Evolutionary conservation across 2,888 invertebrate genomes (phyloP).

Genomic region (Mythimna ferrago): DNA sequence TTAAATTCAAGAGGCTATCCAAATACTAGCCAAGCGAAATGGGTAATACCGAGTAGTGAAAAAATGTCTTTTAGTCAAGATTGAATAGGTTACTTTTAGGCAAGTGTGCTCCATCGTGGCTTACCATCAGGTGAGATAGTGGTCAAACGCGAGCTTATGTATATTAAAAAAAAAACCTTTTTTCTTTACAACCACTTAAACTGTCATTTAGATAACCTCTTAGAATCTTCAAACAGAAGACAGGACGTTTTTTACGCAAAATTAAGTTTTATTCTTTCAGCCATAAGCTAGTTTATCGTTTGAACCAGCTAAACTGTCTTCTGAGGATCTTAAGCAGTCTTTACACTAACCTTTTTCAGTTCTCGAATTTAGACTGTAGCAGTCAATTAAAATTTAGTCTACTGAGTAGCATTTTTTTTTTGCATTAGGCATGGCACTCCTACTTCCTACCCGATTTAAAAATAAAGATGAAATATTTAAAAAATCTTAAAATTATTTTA

Average conservation of each 20-base stretch:
- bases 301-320: background rate
- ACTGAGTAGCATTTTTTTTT: background rate
- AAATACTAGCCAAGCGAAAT: background rate
- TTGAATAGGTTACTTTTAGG: no score
- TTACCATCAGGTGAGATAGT: no score
- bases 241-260: background rate
- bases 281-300: background rate
- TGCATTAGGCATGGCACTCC: background rate
- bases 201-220: constrained; percentile 7
- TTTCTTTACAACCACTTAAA: background rate
- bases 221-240: constrained; percentile 1
- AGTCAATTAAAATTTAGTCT: constrained; percentile 1
- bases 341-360: background rate
- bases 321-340: background rate
- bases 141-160: no score
- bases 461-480: constrained; percentile 37
- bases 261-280: background rate
- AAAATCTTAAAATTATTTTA: background rate
- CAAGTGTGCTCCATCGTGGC: no score
- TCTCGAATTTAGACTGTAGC: background rate
- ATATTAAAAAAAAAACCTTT: no score
- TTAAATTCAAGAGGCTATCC: background rate
- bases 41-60: no score
- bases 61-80: no score
- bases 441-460: constrained; percentile 7